Base-by-base conservation (phyloP, 2,888 invertebrate genomes). In the Drosophila trichaetosa region DNA sequence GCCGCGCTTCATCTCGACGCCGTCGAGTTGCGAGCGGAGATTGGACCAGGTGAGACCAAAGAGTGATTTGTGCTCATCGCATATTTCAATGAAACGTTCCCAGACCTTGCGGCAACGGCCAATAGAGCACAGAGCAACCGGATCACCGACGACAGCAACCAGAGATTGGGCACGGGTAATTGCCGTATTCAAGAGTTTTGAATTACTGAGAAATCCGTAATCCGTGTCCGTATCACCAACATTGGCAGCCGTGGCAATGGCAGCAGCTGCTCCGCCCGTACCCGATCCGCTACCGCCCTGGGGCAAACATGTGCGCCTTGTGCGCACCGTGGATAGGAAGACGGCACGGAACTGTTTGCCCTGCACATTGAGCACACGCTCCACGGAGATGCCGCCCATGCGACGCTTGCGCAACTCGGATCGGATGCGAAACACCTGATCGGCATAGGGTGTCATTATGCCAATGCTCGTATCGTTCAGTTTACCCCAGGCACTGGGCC, bases 331-430 rank as follows among this genome's bases (percentile, higher is more conserved):
- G 46, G 97, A 97, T 69, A 97, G 93, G 88, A 97, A 96, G 57
- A 97, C 95, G 1, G 96, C 97, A 11, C 97, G 94, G 91, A 97
- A 97, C 93, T 97, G 97, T 90, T 97, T 97, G 90, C 97, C 97
- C 93, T 97, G 97, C 0, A 97, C 97, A 92, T 97, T 97, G 16
- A 97, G 94, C 4, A 97, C 97, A 69, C 97, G 94, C 90, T 97
- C 97, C 2, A 97, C 97, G 16, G 96, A 96, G 52, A 97, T 96
- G 67, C 96, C 95, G 76, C 95, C 95, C 93, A 97, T 94, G 36
- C 95, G 94, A 7, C 95, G 94, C 89, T 96, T 96, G 33, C 97
- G 94, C 63, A 97, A 92, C 87, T 97, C 97, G 34, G 95, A 95
- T 68, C 97, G 94, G 75, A 97, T 97, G 74, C 96, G 94, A 81